phyloP scores from a whole-genome alignment of 35 echinoderm and acorn worm species.

The Apostichopus californicus region DNA sequence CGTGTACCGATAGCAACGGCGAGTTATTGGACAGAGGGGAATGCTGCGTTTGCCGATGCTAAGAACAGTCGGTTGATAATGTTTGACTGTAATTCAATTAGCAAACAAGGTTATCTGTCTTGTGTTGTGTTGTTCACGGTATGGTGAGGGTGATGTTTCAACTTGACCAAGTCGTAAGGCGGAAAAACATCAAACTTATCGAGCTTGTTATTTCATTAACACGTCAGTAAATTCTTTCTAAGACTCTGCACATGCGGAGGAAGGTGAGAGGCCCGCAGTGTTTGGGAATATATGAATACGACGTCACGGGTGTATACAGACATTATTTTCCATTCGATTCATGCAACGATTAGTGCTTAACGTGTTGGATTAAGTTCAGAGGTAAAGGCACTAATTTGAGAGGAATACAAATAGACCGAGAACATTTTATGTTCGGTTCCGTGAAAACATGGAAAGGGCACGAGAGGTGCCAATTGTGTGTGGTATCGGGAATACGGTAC shows the following conservation, averaged over 20 bases:
- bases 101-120: slow-evolving; percentile 55
- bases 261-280: slow-evolving; percentile 4
- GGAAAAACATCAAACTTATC: background rate
- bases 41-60: slow-evolving; percentile 9
- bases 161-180: slow-evolving; percentile 21
- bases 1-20: background rate
- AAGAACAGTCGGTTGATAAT: slow-evolving; percentile 47
- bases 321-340: no score
- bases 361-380: no score
- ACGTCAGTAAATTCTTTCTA: background rate
- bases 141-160: background rate
- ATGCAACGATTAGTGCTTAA: no score
- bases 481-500: no score
- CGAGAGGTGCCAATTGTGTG: no score
- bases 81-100: slow-evolving; percentile 46
- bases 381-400: no score
- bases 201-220: slow-evolving; percentile 4
- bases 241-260: background rate
- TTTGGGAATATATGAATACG: background rate
- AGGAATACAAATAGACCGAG: no score
- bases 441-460: no score
- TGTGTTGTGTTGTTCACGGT: slow-evolving; percentile 9
- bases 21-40: background rate
- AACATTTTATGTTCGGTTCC: no score
- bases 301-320: no score